Base-by-base conservation (phyloP, 2,888 invertebrate genomes). In the Spodoptera picta region DNA sequence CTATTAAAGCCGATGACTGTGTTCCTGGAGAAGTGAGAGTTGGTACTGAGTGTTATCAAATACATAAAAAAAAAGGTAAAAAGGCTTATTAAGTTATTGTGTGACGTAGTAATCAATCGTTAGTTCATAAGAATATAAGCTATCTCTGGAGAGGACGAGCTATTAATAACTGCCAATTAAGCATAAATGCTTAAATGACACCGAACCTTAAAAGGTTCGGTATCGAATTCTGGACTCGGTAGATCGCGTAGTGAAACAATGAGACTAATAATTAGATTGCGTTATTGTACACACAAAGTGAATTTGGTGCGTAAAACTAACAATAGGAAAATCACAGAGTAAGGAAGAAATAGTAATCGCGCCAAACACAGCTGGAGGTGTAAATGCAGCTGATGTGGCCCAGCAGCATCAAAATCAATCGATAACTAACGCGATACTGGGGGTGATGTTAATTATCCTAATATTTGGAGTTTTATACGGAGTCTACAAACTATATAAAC, bases 301-400 rank as follows among this genome's bases (percentile, higher is more conserved):
- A 48, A 5, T 46, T 46, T 46, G 46, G 46, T 46, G 46, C 24
- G 24, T 4, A 47, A 47, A 4, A 11, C 11, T 47, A 47, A 47
- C 0, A 47, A 47, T 47, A 24, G 46, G 46, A 47, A 47, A 47
- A 47, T 9, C 31, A n/a, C 31, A 31, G 2, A 31, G 31, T 31
- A n/a, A 31, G 12, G 49, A 49, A 49, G 49, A 49, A 49, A 49
- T 49, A 14, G 49, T 36, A 10, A 49, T 49, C 49, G 49, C 49
- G 49, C 49, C 36, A 14, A 49, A 49, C 36, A 36, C 49, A 1
- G 14, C 49, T 10, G 49, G 49, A 9, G 49, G 49, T n/a, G n/a
- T n/a, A 49, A 49, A 49, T 49, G n/a, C 49, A 4, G 49, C 49
- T 36, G 36, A 49, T 49, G 49, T 36, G 12, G 36, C 31, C 2